Evolutionary conservation across 2,888 invertebrate genomes (phyloP).

Genomic region (Mythimna loreyi): DNA sequence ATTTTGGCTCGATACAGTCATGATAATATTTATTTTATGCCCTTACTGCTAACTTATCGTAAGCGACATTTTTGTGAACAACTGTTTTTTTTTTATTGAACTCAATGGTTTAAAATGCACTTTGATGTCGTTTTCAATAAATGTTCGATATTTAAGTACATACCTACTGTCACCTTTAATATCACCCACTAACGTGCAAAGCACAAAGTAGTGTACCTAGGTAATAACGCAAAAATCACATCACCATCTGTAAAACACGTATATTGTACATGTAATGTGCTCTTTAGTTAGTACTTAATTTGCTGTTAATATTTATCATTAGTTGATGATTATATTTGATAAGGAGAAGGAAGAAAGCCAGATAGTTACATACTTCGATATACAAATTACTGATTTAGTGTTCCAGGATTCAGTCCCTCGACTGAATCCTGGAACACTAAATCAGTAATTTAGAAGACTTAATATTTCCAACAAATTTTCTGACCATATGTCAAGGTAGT

Average conservation of each 20-base stretch:
- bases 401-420: neutral
- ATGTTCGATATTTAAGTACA: neutral
- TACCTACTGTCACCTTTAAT: neutral
- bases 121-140: too few relatives aligned
- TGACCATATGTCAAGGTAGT: neutral
- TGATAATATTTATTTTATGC: neutral
- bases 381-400: neutral
- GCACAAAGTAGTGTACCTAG: neutral
- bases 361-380: neutral
- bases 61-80: too few relatives aligned
- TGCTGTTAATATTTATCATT: slow-evolving; percentile 8
- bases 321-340: slow-evolving; percentile 5
- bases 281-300: slow-evolving; percentile 15
- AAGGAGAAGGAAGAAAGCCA: slow-evolving; percentile 5
- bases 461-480: neutral
- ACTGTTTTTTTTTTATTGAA: too few relatives aligned
- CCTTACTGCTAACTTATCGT: too few relatives aligned
- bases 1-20: neutral
- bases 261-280: slow-evolving; percentile 19
- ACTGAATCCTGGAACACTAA: too few relatives aligned
- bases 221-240: neutral
- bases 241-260: neutral
- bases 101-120: too few relatives aligned
- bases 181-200: slow-evolving; percentile 21
- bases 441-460: too few relatives aligned